A percentile compares a stretch with the other conserved stretches of the same genome.
Conservation (phyloP, 2,888 invertebrate species). For the Eupithecia dodoneata region DNA sequence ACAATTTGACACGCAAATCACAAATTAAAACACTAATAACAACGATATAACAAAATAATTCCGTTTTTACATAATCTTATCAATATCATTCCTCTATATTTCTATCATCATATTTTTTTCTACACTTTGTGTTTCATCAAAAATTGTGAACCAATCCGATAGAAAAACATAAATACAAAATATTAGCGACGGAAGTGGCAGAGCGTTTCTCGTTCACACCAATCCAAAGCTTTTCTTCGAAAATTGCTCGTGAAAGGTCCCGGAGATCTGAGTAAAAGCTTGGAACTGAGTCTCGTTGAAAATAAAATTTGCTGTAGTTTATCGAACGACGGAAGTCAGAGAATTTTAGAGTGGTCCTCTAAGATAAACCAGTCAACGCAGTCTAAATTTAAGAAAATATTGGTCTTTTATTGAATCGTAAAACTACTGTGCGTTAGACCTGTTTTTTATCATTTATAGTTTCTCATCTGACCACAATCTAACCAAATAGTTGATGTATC, state of each 20-base stretch:
- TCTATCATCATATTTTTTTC: too few relatives aligned
- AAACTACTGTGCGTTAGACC: neutral
- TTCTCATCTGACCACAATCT: neutral
- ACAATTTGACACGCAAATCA: too few relatives aligned
- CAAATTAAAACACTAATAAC: too few relatives aligned
- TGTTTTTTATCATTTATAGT: neutral
- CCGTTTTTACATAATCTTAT: too few relatives aligned
- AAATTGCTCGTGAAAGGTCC: constrained; percentile 5
- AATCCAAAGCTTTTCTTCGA: neutral
- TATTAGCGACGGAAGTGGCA: neutral
- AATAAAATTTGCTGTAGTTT: constrained; percentile 1
- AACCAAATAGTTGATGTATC: too few relatives aligned
- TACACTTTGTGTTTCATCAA: neutral
- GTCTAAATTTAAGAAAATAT: neutral
- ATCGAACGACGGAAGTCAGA: neutral
- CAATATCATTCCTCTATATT: too few relatives aligned
- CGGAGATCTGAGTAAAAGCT: constrained; percentile 5
- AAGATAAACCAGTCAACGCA: neutral
- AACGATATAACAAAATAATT: too few relatives aligned
- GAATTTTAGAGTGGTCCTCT: neutral
- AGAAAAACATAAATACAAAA: neutral
- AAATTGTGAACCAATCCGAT: neutral
- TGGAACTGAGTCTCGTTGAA: neutral
- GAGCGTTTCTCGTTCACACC: neutral
- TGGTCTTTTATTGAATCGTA: neutral